A percentile compares a stretch with the other conserved stretches of the same genome.
Conservation (phyloP, 2,113 vertebrate genomes). For the Corythaixoides concolor region DNA sequence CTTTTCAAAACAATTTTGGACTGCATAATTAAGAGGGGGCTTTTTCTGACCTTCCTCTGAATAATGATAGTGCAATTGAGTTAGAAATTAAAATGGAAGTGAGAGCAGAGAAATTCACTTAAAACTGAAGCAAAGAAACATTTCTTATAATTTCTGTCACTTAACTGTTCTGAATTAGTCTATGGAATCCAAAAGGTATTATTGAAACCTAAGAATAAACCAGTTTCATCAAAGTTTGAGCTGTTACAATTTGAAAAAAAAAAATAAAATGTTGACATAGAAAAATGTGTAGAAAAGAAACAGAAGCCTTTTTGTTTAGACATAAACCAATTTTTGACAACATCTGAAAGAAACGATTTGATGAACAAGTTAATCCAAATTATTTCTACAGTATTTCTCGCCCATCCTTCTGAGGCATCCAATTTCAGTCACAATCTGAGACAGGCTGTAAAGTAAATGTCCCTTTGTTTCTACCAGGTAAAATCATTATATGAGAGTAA, state of each 20-base stretch:
- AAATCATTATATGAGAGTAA: neutral
- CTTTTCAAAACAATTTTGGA: neutral
- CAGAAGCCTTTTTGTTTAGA: neutral
- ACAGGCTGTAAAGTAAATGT: neutral
- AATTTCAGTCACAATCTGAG: neutral
- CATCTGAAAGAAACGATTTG: neutral
- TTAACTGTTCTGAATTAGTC: neutral
- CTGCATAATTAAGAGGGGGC: neutral
- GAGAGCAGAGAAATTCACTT: neutral
- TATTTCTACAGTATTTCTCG: neutral
- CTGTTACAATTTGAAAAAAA: neutral
- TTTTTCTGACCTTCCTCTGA: neutral
- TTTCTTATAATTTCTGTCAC: neutral
- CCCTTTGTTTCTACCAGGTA: neutral
- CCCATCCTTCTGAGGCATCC: neutral
- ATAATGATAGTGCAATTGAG: neutral
- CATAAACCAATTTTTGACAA: neutral
- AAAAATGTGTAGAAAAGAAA: neutral
- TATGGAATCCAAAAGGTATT: neutral
- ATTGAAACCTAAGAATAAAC: neutral
- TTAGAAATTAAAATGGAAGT: neutral
- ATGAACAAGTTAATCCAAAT: neutral
- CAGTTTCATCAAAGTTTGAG: neutral
- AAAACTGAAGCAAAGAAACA: neutral
- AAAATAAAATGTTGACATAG: neutral